These are phyloP conservation scores for Danio albolineatus DNA, from an alignment of 2,797 vertebrate genomes.

Conservation along the genomic window DNA sequence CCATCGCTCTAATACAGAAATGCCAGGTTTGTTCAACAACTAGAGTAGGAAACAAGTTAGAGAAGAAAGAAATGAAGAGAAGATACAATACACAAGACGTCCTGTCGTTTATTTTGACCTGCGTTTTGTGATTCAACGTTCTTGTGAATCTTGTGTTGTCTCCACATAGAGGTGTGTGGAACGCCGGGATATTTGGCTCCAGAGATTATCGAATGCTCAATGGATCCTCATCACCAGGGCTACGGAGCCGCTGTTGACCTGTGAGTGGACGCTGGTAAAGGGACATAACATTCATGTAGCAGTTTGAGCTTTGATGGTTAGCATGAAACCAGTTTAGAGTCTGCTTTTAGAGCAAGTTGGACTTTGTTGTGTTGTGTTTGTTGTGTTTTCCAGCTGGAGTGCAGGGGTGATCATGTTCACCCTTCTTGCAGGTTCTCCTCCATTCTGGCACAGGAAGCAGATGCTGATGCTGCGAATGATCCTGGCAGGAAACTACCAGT, in stretches of 20 bases:
- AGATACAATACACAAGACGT: too few species aligned
- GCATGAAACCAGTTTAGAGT: not conserved
- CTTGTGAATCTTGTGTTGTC: constrained; percentile 5
- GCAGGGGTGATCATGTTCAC: constrained; percentile 98
- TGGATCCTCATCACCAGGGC: constrained; percentile 88
- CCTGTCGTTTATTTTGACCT: too few species aligned
- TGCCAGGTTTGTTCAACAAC: too few species aligned
- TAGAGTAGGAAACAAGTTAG: too few species aligned
- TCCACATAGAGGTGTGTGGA: constrained; percentile 89
- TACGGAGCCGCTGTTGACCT: constrained; percentile 92
- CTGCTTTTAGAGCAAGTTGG: not conserved
- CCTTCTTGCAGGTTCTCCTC: constrained; percentile 93
- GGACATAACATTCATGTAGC: not conserved
- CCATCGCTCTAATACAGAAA: too few species aligned
- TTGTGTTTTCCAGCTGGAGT: constrained; percentile 87
- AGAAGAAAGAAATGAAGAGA: too few species aligned
- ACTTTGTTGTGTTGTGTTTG: not conserved
- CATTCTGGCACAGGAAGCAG: constrained; percentile 99
- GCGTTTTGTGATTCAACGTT: too few species aligned
- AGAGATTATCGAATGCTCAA: constrained; percentile 96
- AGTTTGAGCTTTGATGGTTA: not conserved
- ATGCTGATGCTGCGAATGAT: constrained; percentile 99
- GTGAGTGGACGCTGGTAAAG: constrained; percentile 77
- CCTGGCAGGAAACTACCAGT: constrained; percentile 88
- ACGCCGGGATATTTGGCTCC: constrained; percentile 96